Conservation (phyloP, 1,140 invertebrate species). For the Pseudomyrmex cubaensis region DNA sequence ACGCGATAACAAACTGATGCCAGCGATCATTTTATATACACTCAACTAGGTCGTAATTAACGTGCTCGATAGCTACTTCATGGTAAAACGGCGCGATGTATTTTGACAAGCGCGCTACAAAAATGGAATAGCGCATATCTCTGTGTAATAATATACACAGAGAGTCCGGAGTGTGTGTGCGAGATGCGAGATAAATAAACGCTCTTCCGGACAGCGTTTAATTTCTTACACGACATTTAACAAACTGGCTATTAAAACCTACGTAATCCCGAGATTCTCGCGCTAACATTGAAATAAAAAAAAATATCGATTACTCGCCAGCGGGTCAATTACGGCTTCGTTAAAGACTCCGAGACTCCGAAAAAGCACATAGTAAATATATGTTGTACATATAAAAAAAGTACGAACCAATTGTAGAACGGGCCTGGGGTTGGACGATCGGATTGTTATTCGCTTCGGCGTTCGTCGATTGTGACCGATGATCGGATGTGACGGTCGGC, state of each 20-base stretch:
- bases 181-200: constrained; percentile 11
- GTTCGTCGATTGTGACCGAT: constrained; percentile 66
- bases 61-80: not conserved
- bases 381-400: not conserved
- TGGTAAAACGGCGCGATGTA: not conserved
- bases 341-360: not conserved
- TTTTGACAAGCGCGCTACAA: not conserved
- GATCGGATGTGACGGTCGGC: constrained; percentile 68
- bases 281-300: not conserved
- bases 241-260: not conserved
- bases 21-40: constrained; percentile 7
- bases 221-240: constrained; percentile 5
- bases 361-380: not conserved
- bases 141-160: too few species aligned
- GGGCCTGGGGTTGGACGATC: constrained; percentile 76
- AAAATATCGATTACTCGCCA: not conserved
- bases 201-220: not conserved
- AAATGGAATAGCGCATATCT: not conserved
- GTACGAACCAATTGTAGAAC: constrained; percentile 79
- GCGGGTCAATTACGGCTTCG: constrained; percentile 1
- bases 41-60: constrained; percentile 1
- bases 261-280: not conserved
- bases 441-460: constrained; percentile 81
- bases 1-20: not conserved
- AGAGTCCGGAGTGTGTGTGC: not conserved